Percentiles rank a stretch among this genome's conserved stretches.
Evolutionary conservation across 2,888 invertebrate species (phyloP).

Genomic region (Pollenia angustigena): DNA sequence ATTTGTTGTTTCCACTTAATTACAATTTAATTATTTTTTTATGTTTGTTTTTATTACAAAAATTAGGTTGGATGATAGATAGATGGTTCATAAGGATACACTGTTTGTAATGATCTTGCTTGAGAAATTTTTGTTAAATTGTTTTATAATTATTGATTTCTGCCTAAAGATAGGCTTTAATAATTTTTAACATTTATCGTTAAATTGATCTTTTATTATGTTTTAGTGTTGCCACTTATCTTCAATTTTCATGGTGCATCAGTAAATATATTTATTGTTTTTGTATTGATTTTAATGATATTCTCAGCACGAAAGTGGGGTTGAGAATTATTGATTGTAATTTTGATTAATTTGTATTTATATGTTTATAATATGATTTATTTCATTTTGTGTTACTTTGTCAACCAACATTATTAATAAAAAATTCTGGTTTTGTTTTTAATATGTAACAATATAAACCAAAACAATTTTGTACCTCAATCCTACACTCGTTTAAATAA

Average conservation of each 20-base stretch:
- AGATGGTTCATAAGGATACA: constrained; percentile 18
- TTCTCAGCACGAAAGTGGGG: background rate
- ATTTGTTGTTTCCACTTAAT: constrained; percentile 51
- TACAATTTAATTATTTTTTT: constrained; percentile 63
- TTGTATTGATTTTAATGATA: constrained; percentile 1
- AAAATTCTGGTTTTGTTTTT: too few relatives aligned
- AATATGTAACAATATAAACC: too few relatives aligned
- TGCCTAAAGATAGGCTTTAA: constrained; percentile 67
- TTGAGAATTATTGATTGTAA: background rate
- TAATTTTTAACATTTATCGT: constrained; percentile 45
- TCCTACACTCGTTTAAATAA: too few relatives aligned
- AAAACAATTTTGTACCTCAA: too few relatives aligned
- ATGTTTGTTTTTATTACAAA: constrained; percentile 23
- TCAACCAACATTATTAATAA: background rate
- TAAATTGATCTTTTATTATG: constrained; percentile 43
- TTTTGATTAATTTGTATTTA: background rate
- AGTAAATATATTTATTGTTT: background rate
- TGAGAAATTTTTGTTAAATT: constrained; percentile 9
- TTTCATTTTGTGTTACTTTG: background rate
- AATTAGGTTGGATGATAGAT: background rate
- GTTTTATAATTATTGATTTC: constrained; percentile 58
- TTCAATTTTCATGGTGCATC: background rate
- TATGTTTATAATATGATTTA: background rate
- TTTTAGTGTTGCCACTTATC: constrained; percentile 44
- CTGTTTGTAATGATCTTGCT: background rate